Evolutionary conservation across 2,888 invertebrate species (phyloP).

Genomic region (Tipula lateralis): DNA sequence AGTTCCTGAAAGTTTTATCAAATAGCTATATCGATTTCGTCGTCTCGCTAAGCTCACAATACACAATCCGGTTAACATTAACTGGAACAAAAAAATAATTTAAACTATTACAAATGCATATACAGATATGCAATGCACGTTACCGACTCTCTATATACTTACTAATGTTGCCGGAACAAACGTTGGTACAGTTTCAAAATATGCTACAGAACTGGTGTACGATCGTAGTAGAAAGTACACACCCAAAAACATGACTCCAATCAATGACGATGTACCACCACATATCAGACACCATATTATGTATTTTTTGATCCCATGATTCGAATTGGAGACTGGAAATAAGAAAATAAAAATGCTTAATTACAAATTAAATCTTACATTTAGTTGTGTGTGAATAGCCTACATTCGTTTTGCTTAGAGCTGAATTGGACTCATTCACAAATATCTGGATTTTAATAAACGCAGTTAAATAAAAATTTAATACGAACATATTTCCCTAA

Average conservation of each 20-base stretch:
- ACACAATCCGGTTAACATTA: conserved; percentile 79
- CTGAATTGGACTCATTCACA: no score
- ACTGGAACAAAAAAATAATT: conserved; percentile 51
- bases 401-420: no score
- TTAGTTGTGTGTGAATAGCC: no score
- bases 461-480: no score
- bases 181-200: conserved; percentile 91
- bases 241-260: conserved; percentile 69
- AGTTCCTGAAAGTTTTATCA: conserved; percentile 85
- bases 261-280: conserved; percentile 66
- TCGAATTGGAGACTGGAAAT: conserved; percentile 46
- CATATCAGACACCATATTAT: conserved; percentile 73
- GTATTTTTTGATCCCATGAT: conserved; percentile 58
- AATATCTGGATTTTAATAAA: no score
- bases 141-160: conserved; percentile 43
- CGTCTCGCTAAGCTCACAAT: conserved; percentile 80
- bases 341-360: no score
- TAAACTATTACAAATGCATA: neutral
- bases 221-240: conserved; percentile 71
- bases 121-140: neutral
- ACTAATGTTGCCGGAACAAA: conserved; percentile 91
- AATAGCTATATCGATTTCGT: conserved; percentile 78
- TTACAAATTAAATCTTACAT: neutral
- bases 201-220: conserved; percentile 65
- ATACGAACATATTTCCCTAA: no score